Conservation (phyloP, 2,888 invertebrate genomes). For the Plebejus anna region DNA sequence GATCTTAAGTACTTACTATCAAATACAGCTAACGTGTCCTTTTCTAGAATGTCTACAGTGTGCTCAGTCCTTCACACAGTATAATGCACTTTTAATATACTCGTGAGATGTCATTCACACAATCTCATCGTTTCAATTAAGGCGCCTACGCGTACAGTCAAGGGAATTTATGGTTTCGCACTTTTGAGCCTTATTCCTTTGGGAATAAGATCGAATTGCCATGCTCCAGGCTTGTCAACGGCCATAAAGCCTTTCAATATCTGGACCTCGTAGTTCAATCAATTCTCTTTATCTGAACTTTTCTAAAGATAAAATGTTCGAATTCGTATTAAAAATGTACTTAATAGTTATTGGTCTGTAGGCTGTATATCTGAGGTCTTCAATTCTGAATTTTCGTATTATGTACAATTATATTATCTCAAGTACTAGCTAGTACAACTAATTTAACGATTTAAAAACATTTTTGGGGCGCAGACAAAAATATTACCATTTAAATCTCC, state of each 20-base stretch:
- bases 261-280: conserved; percentile 50
- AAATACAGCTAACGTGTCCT: background rate
- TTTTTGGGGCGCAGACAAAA: too few species aligned
- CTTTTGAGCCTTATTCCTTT: background rate
- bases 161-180: background rate
- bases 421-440: too few species aligned
- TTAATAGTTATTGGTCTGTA: conserved; percentile 53
- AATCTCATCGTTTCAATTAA: conserved; percentile 70
- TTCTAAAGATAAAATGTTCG: conserved; percentile 75
- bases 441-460: too few species aligned
- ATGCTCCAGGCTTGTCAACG: too few species aligned
- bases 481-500: too few species aligned
- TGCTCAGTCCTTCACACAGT: conserved; percentile 49
- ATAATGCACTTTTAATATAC: conserved; percentile 64
- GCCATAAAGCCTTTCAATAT: conserved; percentile 52
- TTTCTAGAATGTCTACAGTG: background rate
- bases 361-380: background rate
- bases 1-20: background rate
- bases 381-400: background rate
- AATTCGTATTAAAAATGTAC: conserved; percentile 72
- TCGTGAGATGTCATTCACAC: conserved; percentile 56
- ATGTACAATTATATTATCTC: background rate
- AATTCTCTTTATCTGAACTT: conserved; percentile 75
- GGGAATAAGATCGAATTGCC: background rate
- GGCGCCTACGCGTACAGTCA: conserved; percentile 54